These are phyloP conservation scores for Drosophila villosipedis DNA, from an alignment of 2,888 invertebrate species.

Conservation along the genomic window DNA sequence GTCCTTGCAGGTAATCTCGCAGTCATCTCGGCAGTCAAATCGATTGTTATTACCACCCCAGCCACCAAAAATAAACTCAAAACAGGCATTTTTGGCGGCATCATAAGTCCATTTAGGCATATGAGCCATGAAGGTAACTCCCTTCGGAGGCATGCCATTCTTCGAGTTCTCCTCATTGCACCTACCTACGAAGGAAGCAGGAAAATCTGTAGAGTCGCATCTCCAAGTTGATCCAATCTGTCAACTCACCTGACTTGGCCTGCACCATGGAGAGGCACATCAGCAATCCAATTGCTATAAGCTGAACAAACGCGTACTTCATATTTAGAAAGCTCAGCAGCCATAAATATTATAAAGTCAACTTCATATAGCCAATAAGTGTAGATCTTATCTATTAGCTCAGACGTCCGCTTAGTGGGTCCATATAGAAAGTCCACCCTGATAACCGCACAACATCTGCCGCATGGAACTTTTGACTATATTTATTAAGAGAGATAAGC, in stretches of 20 bases:
- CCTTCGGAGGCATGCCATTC: slow-evolving; percentile 47
- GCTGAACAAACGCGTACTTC: slow-evolving; percentile 42
- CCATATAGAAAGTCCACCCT: slow-evolving; percentile 32
- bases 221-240: not conserved
- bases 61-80: slow-evolving; percentile 69
- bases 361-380: slow-evolving; percentile 19
- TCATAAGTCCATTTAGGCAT: slow-evolving; percentile 73
- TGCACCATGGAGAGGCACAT: slow-evolving; percentile 32
- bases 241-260: slow-evolving; percentile 57
- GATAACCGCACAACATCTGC: slow-evolving; percentile 25
- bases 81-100: slow-evolving; percentile 59
- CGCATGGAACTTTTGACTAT: too few species aligned
- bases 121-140: slow-evolving; percentile 64
- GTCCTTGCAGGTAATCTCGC: slow-evolving; percentile 68
- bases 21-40: slow-evolving; percentile 63
- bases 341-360: slow-evolving; percentile 50
- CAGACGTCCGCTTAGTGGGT: slow-evolving; percentile 13
- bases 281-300: slow-evolving; percentile 32
- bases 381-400: slow-evolving; percentile 31
- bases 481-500: too few species aligned
- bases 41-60: slow-evolving; percentile 75
- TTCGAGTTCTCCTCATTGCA: slow-evolving; percentile 55
- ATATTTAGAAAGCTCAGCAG: slow-evolving; percentile 34
- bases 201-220: not conserved
- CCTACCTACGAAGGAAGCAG: slow-evolving; percentile 21